Evolutionary conservation across 2,113 vertebrate genomes (phyloP), one percentile per base, ranked within the genome.

Genomic region (Papio anubis): DNA sequence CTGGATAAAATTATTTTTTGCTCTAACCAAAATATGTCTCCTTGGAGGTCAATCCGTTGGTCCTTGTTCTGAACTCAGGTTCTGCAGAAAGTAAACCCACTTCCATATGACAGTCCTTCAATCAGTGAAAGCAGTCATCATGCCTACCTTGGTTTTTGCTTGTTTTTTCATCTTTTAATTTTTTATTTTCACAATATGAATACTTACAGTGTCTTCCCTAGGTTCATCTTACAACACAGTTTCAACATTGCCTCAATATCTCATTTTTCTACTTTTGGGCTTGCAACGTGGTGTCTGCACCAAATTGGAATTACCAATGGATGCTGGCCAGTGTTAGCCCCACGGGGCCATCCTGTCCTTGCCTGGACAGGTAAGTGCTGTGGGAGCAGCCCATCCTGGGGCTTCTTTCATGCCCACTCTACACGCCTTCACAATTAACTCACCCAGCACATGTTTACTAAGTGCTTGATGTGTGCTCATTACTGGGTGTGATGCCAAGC

Each of bases 291-390:
- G 20, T 23, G 38, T 43, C 32, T n/a, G 43, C 6, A 14, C 75
- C 20, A 0, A 14, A 43, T 2, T 14, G 18, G 32, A 2, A 3
- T 21, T 88, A 20, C 80, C 14, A 7, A 8, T 14, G 27, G 12
- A 25, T 20, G 64, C 16, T 35, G n/a, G 64, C 11, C 20, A 27
- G 21, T 1, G 1, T 18, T 35, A 17, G 78, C 20, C 23, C 30
- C 5, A 4, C 13, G 1, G 48, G 18, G 50, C 32, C 27, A 0
- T 3, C 12, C 0, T 0, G 11, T 2, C n/a, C 68, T 6, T 3
- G n/a, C 35, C 43, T n/a, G 16, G 27, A 27, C 16, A 57, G 52
- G 11, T 52, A 23, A 1, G 52, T 17, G 23, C 5, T 0, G 0
- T 0, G 11, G 38, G 7, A 6, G 0, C 17, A 3, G 43, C 3